Evolutionary conservation across 2,113 vertebrate species (phyloP), one percentile per base, ranked within the genome.

Genomic region (Pelvicachromis taeniatus): DNA sequence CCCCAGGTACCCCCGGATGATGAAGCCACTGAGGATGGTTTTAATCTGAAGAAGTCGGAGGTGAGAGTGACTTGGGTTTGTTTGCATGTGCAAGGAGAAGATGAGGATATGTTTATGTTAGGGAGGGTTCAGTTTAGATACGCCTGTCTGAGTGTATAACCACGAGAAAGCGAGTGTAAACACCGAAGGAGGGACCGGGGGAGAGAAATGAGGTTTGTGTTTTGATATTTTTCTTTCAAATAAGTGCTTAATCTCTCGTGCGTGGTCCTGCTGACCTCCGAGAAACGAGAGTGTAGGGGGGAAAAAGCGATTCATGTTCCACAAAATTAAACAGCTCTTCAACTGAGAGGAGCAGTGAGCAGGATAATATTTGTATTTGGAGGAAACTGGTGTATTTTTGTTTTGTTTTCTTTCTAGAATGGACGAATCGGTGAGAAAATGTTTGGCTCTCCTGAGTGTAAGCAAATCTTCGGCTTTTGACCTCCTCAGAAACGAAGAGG

Each of bases 1-100:
- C 73, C 98, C 98, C 92, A 99, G 95, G 95, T 99, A 99, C 87
- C 98, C 98, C 9, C 98, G 96, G 94, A 99, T 99, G 95, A 99
- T 99, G 94, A 99, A 99, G 70, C 98, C 98, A 70, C 98, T 99
- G 84, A 99, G 96, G 94, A 99, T 99, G 80, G 98, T 99, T 95
- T 99, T 99, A 89, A 99, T 99, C 99, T 99, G 96, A 53, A 9
- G 19, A 54, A 29, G 17, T 61, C 1, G 1, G 11, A 29, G 35
- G 58, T 9, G 16, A 48, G 14, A 42, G 45, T 19, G 45, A 52
- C 2, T 13, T 13, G 70, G 70, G 33, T 38, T 50, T n/a, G 79
- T 55, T 53, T 82, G 56, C 13, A 19, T 29, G 10, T 1, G 35
- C n/a, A 8, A 2, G 56, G 54, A 29, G 77, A 23, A 23, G 7